phyloP scores from a whole-genome alignment of 2,888 invertebrate genomes.

The Dexiosoma caninum region DNA sequence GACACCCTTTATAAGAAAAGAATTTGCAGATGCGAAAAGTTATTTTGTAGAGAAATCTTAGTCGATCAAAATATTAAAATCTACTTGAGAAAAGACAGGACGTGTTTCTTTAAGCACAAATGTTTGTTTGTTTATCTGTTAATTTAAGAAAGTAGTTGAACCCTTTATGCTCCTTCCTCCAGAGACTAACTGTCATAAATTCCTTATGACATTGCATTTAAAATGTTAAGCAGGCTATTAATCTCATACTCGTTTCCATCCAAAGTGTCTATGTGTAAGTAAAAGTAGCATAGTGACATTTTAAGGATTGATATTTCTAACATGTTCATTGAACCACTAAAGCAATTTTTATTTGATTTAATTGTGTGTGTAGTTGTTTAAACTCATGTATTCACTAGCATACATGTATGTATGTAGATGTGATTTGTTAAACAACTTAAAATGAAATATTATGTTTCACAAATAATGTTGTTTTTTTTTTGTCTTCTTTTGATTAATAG shows the following conservation, averaged over 20 bases:
- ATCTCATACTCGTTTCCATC: conserved; percentile 15
- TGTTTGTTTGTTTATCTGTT: too few species aligned
- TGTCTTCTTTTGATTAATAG: conserved; percentile 27
- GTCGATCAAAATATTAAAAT: too few species aligned
- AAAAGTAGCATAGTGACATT: not conserved
- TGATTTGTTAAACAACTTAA: conserved; percentile 21
- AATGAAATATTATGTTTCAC: conserved; percentile 22
- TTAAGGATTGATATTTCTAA: not conserved
- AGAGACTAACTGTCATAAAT: conserved; percentile 1
- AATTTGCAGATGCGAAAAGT: too few species aligned
- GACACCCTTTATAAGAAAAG: too few species aligned
- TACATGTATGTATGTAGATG: not conserved
- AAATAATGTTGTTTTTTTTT: not conserved
- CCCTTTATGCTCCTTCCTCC: not conserved
- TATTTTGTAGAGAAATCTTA: too few species aligned
- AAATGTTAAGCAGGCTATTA: conserved; percentile 10
- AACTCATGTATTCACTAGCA: not conserved
- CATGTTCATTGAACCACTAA: not conserved
- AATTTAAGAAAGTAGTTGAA: too few species aligned
- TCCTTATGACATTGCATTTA: not conserved
- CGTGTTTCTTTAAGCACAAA: too few species aligned
- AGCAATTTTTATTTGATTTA: not conserved
- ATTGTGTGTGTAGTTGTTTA: not conserved
- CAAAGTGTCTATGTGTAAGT: not conserved
- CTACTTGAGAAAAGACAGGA: too few species aligned